phyloP scores from a whole-genome alignment of 2,888 invertebrate genomes.

The Electrophaes corylata region DNA sequence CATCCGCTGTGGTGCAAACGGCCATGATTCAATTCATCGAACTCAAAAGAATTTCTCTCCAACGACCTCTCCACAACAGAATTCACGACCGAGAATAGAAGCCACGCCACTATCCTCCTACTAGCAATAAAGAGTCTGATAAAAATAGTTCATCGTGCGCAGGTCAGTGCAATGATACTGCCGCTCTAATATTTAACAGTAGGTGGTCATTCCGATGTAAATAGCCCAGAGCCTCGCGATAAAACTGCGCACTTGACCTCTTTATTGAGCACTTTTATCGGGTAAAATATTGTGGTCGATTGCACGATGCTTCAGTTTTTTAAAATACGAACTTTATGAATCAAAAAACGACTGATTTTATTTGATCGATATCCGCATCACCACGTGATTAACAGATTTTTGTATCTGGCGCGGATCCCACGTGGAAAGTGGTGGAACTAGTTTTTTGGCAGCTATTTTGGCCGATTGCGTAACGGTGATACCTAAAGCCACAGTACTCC shows the following conservation, averaged over 20 bases:
- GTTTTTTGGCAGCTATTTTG: slow-evolving; percentile 75
- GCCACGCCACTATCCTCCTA: slow-evolving; percentile 29
- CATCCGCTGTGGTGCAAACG: slow-evolving; percentile 44
- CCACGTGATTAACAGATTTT: slow-evolving; percentile 26
- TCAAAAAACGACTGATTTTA: slow-evolving; percentile 6
- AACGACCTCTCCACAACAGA: slow-evolving; percentile 30
- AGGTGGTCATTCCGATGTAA: slow-evolving; percentile 50
- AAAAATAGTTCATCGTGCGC: slow-evolving; percentile 47
- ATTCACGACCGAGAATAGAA: slow-evolving; percentile 35
- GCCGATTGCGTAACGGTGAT: slow-evolving; percentile 73
- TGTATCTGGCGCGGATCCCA: slow-evolving; percentile 57
- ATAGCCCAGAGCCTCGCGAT: slow-evolving; percentile 52
- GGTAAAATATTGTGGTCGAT: slow-evolving; percentile 50
- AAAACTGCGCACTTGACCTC: slow-evolving; percentile 68
- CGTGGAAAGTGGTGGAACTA: slow-evolving; percentile 61
- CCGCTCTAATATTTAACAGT: slow-evolving; percentile 46
- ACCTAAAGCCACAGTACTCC: slow-evolving; percentile 40
- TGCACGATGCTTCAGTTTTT: slow-evolving; percentile 41
- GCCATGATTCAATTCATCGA: slow-evolving; percentile 43
- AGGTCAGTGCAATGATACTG: slow-evolving; percentile 60
- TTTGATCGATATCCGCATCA: slow-evolving; percentile 28
- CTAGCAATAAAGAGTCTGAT: slow-evolving; percentile 37
- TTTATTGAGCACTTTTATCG: slow-evolving; percentile 65
- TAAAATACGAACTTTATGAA: slow-evolving; percentile 40
- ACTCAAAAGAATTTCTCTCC: slow-evolving; percentile 32